phyloP scores from a whole-genome alignment of 1,140 invertebrate species.

The Lycorma delicatula region DNA sequence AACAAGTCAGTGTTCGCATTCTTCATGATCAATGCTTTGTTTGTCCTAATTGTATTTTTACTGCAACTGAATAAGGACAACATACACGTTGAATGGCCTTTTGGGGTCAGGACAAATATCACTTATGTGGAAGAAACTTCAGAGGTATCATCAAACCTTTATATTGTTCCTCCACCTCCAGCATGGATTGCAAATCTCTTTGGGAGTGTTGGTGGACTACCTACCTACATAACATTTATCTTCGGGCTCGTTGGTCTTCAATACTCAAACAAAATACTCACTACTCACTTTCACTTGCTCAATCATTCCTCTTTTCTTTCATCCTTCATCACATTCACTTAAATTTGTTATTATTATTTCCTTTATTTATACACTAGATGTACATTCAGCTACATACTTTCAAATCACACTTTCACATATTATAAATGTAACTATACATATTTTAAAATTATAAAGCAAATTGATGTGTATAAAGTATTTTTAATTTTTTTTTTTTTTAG shows the following conservation, averaged over 20 bases:
- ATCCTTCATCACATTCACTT: too few species aligned
- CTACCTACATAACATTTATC: background rate
- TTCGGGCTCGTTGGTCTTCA: slow-evolving; percentile 1
- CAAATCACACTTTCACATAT: too few species aligned
- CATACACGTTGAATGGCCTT: slow-evolving; percentile 88
- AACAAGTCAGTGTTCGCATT: slow-evolving; percentile 97
- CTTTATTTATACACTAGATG: too few species aligned
- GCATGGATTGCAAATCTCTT: slow-evolving; percentile 1
- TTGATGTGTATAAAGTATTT: too few species aligned
- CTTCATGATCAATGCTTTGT: slow-evolving; percentile 99
- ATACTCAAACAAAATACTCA: background rate
- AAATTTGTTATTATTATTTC: too few species aligned
- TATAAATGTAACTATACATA: too few species aligned
- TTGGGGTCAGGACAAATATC: slow-evolving; percentile 89
- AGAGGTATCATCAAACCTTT: slow-evolving; percentile 50
- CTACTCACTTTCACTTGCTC: background rate
- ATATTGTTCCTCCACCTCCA: background rate
- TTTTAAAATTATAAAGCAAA: too few species aligned
- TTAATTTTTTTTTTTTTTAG: too few species aligned
- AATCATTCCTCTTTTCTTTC: background rate
- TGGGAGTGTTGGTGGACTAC: too few species aligned
- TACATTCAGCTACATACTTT: too few species aligned
- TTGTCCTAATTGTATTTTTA: slow-evolving; percentile 96
- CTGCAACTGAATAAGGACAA: slow-evolving; percentile 97
- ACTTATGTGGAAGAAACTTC: slow-evolving; percentile 83